A percentile compares a stretch with the other conserved stretches of the same genome.
These are phyloP conservation scores for Cydia pomonella DNA, from an alignment of 1,140 invertebrate species.

Conservation along the genomic window DNA sequence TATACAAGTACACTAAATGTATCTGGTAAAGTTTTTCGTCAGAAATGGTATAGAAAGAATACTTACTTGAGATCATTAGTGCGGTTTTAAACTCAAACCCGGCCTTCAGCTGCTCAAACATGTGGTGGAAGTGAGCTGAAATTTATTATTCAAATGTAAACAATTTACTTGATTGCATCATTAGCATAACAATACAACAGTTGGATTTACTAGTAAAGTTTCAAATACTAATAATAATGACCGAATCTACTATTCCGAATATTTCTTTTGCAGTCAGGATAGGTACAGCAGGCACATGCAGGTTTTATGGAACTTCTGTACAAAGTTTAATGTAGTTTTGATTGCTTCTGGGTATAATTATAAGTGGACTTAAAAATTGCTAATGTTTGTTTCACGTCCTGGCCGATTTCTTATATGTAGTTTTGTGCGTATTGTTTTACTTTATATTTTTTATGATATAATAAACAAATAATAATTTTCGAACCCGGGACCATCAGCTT, in stretches of 20 bases:
- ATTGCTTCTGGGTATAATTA: too few relatives aligned
- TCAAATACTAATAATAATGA: neutral
- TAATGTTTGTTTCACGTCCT: too few relatives aligned
- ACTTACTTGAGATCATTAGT: slow-evolving; percentile 86
- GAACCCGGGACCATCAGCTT: too few relatives aligned
- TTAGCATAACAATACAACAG: slow-evolving; percentile 20
- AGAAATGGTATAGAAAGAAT: slow-evolving; percentile 21
- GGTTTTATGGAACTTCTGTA: neutral
- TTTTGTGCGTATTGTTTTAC: too few relatives aligned
- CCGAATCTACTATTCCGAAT: neutral
- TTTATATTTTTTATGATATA: too few relatives aligned
- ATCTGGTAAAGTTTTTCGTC: too few relatives aligned
- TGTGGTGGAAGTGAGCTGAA: slow-evolving; percentile 95
- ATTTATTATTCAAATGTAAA: slow-evolving; percentile 48
- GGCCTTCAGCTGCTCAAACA: slow-evolving; percentile 88
- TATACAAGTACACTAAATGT: too few relatives aligned
- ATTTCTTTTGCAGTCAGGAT: neutral
- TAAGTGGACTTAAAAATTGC: too few relatives aligned
- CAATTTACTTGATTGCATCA: slow-evolving; percentile 2
- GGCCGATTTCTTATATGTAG: too few relatives aligned
- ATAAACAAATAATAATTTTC: too few relatives aligned
- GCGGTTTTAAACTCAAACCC: slow-evolving; percentile 86
- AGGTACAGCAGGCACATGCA: too few relatives aligned
- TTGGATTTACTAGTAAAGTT: neutral
- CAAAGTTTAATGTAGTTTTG: too few relatives aligned